phyloP scores from a whole-genome alignment of 1,140 invertebrate genomes.

The Agrypnia vestita region DNA sequence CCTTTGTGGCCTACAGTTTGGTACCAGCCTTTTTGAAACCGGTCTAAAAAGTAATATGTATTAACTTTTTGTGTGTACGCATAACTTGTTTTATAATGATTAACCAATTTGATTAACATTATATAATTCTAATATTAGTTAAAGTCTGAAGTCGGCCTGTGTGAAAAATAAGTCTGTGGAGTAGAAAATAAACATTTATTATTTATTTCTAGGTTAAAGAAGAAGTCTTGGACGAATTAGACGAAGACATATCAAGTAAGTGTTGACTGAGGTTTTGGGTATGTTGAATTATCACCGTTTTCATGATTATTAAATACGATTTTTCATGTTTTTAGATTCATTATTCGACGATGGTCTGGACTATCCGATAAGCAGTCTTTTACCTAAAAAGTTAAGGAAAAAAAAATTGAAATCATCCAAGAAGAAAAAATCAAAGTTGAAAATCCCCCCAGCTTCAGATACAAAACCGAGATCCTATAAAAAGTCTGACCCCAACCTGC shows the following conservation, averaged over 20 bases:
- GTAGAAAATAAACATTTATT: neutral
- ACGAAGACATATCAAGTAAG: slow-evolving; percentile 54
- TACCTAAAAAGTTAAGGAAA: slow-evolving; percentile 41
- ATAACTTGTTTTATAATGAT: no score
- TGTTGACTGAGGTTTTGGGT: neutral
- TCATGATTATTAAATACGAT: neutral
- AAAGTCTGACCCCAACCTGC: slow-evolving; percentile 51
- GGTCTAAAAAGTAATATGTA: no score
- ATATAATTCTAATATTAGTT: no score
- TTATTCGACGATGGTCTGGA: slow-evolving; percentile 49
- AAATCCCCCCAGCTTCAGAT: slow-evolving; percentile 12
- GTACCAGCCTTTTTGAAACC: no score
- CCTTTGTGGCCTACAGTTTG: no score
- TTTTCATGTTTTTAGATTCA: slow-evolving; percentile 43
- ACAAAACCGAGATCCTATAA: slow-evolving; percentile 24
- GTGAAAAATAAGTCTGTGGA: no score
- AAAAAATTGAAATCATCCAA: slow-evolving; percentile 45
- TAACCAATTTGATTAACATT: no score
- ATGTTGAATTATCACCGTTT: neutral
- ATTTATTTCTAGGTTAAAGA: slow-evolving; percentile 51
- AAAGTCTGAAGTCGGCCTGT: neutral
- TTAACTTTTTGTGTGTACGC: no score
- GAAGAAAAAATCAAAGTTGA: slow-evolving; percentile 34
- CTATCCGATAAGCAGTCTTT: slow-evolving; percentile 46
- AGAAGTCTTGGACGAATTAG: slow-evolving; percentile 28